Evolutionary conservation across 1,140 invertebrate species (phyloP).

Genomic region (Asobara japonica): DNA sequence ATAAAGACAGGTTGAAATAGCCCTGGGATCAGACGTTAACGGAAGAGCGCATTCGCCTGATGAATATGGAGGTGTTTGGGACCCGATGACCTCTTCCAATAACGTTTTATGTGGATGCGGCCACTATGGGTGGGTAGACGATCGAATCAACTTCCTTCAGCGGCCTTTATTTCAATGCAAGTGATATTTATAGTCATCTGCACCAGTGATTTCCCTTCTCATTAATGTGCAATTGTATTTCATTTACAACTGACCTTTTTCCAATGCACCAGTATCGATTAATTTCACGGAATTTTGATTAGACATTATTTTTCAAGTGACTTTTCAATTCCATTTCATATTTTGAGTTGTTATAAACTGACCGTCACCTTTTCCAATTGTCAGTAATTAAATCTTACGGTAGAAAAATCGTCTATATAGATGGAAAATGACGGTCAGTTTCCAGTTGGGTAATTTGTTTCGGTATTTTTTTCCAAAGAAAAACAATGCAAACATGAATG

Average conservation of each 20-base stretch:
- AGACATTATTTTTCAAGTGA: not conserved
- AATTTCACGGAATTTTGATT: not conserved
- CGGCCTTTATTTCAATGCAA: not conserved
- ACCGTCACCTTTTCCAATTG: too few relatives aligned
- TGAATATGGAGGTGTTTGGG: constrained; percentile 29
- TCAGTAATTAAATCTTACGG: too few relatives aligned
- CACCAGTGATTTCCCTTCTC: not conserved
- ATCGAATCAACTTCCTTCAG: not conserved
- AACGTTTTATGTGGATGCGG: not conserved
- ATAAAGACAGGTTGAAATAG: not conserved
- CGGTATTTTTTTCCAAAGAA: too few relatives aligned
- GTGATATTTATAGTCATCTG: constrained; percentile 14
- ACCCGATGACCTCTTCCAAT: constrained; percentile 7
- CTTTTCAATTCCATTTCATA: too few relatives aligned
- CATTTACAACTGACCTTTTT: not conserved
- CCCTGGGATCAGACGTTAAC: not conserved
- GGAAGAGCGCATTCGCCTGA: constrained; percentile 19
- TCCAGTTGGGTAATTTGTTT: too few relatives aligned
- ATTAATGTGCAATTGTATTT: constrained; percentile 17
- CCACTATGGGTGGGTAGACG: not conserved
- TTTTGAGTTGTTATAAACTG: too few relatives aligned
- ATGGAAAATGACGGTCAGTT: too few relatives aligned
- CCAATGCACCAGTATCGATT: not conserved
- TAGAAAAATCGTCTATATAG: too few relatives aligned
- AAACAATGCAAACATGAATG: too few relatives aligned